Base-by-base conservation (phyloP, 2,888 invertebrate species). In the Aricia artaxerxes region DNA sequence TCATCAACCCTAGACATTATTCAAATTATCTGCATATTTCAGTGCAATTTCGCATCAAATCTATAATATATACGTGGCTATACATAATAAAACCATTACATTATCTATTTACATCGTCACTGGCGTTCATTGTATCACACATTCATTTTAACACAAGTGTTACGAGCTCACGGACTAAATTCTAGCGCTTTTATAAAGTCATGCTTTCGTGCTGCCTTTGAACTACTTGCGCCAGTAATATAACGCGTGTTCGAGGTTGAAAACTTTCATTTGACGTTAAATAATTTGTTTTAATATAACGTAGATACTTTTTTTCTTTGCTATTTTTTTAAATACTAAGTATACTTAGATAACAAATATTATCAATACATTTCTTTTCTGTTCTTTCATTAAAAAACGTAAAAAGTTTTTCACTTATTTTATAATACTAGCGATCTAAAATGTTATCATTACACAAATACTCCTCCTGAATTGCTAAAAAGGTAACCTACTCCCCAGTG, bases 111-210 rank as follows among this genome's bases (percentile, higher is more conserved):
- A 53, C 76, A 53, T 76, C 76, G 76, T 76, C 75, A 75, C 44
- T 49, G 49, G 53, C 53, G 57, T 76, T 57, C 76, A 76, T 76
- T 76, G 76, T 76, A 76, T 75, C 49, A 75, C 76, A 76, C 57
- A 76, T 53, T 53, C 76, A 76, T 53, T 75, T 76, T 76, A 76
- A 53, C 76, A 57, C 76, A 53, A 76, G 76, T 44, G 31, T 75
- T 75, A 75, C 76, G 35, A 76, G 53, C 75, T 76, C 31, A 53
- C 76, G 76, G 76, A 57, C 57, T 76, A 76, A 76, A 76, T 76
- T 76, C 76, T 76, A 76, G 76, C 31, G 76, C 76, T 76, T 76
- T 76, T 76, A 76, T 76, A 76, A 76, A 53, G 76, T 76, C 76
- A 76, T 76, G 76, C 76, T 35, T 76, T 53, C 13, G 49, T 75